A percentile compares a stretch with the other conserved stretches of the same genome.
phyloP scores from a whole-genome alignment of 2,888 invertebrate genomes.

The Epirrhoe tristata region DNA sequence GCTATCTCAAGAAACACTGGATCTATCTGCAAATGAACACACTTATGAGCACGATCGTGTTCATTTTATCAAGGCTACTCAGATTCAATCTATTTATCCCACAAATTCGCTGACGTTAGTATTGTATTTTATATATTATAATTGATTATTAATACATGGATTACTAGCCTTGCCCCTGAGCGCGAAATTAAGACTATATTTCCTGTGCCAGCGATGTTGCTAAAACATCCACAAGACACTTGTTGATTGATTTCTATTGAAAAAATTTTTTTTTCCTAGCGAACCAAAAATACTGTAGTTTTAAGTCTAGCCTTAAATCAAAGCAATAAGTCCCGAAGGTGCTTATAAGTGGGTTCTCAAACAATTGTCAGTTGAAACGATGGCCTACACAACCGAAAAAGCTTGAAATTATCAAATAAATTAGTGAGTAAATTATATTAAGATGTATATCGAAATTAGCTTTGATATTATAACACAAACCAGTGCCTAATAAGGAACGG shows the following conservation, averaged over 20 bases:
- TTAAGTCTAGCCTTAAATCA: neutral
- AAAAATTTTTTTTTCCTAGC: too few species aligned
- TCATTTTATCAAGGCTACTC: too few species aligned
- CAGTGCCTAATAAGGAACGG: slow-evolving; percentile 78
- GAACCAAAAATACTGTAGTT: neutral
- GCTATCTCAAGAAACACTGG: slow-evolving; percentile 58
- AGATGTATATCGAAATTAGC: slow-evolving; percentile 77
- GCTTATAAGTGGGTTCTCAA: neutral
- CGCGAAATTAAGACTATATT: too few species aligned
- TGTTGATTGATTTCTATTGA: too few species aligned
- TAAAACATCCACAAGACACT: too few species aligned
- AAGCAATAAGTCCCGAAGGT: neutral
- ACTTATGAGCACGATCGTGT: neutral
- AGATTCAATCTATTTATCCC: too few species aligned
- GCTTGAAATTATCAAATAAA: slow-evolving; percentile 56
- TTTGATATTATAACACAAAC: slow-evolving; percentile 80
- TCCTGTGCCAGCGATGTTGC: too few species aligned
- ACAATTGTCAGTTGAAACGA: slow-evolving; percentile 38
- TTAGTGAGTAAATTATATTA: slow-evolving; percentile 46
- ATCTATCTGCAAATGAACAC: neutral
- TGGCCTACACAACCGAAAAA: slow-evolving; percentile 54
- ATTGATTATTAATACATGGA: too few species aligned
- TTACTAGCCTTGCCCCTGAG: too few species aligned
- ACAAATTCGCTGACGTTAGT: too few species aligned
- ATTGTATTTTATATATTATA: too few species aligned